Conservation (phyloP, 2,797 vertebrate species). For the Falco peregrinus region DNA sequence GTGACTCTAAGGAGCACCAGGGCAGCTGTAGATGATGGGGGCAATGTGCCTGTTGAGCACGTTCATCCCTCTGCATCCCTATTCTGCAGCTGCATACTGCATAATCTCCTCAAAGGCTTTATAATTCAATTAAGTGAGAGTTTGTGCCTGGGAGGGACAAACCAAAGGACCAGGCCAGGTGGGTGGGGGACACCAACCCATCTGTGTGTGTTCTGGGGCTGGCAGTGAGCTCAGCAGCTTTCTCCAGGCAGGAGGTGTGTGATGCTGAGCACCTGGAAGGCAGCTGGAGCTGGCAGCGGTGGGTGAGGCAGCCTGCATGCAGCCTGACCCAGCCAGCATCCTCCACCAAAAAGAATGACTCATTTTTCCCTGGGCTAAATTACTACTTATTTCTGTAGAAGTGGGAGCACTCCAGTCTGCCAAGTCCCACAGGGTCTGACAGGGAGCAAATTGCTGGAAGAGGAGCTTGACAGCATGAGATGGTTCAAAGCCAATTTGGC, state of each 20-base stretch:
- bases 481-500: not conserved
- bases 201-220: not conserved
- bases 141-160: not conserved
- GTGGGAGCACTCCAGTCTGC: not conserved
- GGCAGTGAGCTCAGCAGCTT: not conserved
- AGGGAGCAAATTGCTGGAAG: not conserved
- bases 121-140: not conserved
- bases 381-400: not conserved
- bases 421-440: not conserved
- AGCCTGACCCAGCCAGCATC: not conserved
- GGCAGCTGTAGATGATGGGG: not conserved
- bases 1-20: not conserved
- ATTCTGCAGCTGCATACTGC: fast-evolving
- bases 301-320: not conserved
- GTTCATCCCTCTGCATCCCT: not conserved
- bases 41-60: not conserved
- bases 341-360: not conserved
- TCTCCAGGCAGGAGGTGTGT: not conserved
- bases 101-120: not conserved
- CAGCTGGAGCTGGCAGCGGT: not conserved
- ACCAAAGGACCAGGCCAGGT: not conserved
- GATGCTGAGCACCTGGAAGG: not conserved
- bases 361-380: not conserved
- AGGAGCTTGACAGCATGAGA: not conserved
- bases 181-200: not conserved